Base-by-base conservation (phyloP, 2,888 invertebrate genomes). In the Copidosoma aretas region DNA sequence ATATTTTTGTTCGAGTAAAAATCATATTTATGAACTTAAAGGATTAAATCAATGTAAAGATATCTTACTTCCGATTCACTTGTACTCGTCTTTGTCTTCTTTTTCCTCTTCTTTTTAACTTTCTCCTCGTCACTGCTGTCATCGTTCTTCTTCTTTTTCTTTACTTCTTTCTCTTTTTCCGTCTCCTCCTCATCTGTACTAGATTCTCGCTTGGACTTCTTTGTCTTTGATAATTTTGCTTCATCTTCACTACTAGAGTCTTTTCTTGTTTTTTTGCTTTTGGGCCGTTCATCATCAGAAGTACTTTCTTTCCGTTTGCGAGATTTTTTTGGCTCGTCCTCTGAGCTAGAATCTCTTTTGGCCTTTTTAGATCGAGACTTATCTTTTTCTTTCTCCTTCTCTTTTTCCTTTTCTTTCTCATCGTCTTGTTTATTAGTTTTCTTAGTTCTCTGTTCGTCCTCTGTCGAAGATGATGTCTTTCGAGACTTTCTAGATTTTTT, bases 161-260 rank as follows among this genome's bases (percentile, higher is more conserved):
- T 88, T 71, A 87, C 86, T 72, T 90, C 90, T 73, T 88, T 89
- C 51, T 90, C 90, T 60, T 88, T 73, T 0, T 88, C 88, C 54
- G 88, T 88, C 0, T 90, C 90, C 32, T 90, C 90, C 0, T 89
- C 89, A 17, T 89, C 90, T 0, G 90, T 88, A 51, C 82, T 81
- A 0, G 81, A 79, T 43, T 81, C 81, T 1, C 80, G 77, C 62
- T 80, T 81, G 1, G 77, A 75, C 62, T 79, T 81, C 60, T 82
- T 83, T 1, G 74, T 25, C 43, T 80, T 79, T 2, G 79, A 1
- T 46, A 12, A 62, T 58, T 80, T 79, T 14, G 72, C 72, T 46
- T 83, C 83, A 19, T 84, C 83, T 17, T 83, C 83, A 59, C 81
- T 80, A 61, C 82, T 81, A 0, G 82, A 81, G 57, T 82, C 82